Conservation (phyloP, 2,113 vertebrate species). For the Romanogobio albipinnatus region DNA sequence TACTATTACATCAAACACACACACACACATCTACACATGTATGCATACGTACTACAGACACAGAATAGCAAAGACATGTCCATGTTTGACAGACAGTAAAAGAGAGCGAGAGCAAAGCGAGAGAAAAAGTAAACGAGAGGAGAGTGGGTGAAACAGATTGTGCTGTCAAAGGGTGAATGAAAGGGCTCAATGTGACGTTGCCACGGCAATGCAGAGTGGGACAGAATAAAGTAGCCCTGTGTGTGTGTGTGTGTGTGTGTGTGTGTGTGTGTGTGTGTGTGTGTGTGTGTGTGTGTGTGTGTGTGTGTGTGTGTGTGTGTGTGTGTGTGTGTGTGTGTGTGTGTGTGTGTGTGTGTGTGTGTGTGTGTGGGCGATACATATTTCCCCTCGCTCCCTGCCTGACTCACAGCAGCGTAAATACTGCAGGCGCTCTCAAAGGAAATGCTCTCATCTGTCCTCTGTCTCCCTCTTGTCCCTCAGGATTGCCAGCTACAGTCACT, state of each 20-base stretch:
- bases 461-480: slow-evolving; percentile 19
- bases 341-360: slow-evolving; percentile 5
- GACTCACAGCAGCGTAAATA: slow-evolving; percentile 43
- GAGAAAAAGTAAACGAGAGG: neutral
- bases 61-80: neutral
- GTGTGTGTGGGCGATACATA: slow-evolving; percentile 26
- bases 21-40: neutral
- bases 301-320: slow-evolving; percentile 18
- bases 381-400: slow-evolving; percentile 26
- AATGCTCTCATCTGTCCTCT: slow-evolving; percentile 33
- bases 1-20: neutral
- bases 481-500: slow-evolving; percentile 3
- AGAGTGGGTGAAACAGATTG: slow-evolving; percentile 16
- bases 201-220: slow-evolving; percentile 31
- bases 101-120: neutral
- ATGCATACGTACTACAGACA: neutral
- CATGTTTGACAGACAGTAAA: slow-evolving; percentile 28
- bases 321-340: neutral
- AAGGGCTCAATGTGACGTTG: slow-evolving; percentile 19
- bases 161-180: slow-evolving; percentile 30
- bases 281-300: slow-evolving; percentile 12
- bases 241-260: slow-evolving; percentile 1
- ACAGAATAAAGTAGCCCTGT: slow-evolving; percentile 11
- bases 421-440: slow-evolving; percentile 23
- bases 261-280: slow-evolving; percentile 10